Conservation (phyloP, 2,113 vertebrate genomes). For the Heteronetta atricapilla region DNA sequence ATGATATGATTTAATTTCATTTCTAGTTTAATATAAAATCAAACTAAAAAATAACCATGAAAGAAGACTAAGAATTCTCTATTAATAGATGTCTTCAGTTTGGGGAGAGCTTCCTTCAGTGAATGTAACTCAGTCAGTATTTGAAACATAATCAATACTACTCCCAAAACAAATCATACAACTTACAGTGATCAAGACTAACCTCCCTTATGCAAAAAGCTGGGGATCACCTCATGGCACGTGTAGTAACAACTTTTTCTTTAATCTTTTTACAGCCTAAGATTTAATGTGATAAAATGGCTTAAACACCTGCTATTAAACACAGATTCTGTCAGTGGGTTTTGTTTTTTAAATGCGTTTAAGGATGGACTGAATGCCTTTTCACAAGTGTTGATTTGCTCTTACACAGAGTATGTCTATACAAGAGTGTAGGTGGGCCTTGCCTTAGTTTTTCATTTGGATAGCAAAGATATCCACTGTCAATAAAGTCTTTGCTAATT, state of each 20-base stretch:
- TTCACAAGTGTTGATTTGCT: not conserved
- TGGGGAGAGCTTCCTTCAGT: not conserved
- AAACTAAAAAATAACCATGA: not conserved
- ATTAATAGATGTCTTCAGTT: not conserved
- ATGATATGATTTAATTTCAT: not conserved
- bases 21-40: not conserved
- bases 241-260: not conserved
- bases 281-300: not conserved
- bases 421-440: not conserved
- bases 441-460: not conserved
- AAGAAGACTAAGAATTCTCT: not conserved
- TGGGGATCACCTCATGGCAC: not conserved
- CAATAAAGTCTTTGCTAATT: not conserved
- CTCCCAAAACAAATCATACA: not conserved
- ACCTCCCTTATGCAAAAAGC: not conserved
- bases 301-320: not conserved
- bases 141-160: not conserved
- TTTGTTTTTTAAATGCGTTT: not conserved
- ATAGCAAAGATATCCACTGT: not conserved
- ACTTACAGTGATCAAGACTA: not conserved
- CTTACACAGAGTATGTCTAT: not conserved
- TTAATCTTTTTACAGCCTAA: not conserved
- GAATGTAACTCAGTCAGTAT: not conserved
- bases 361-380: not conserved
- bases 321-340: rapidly evolving